These are phyloP conservation scores for Aramus guarauna DNA, from an alignment of 2,113 vertebrate genomes.

Conservation along the genomic window DNA sequence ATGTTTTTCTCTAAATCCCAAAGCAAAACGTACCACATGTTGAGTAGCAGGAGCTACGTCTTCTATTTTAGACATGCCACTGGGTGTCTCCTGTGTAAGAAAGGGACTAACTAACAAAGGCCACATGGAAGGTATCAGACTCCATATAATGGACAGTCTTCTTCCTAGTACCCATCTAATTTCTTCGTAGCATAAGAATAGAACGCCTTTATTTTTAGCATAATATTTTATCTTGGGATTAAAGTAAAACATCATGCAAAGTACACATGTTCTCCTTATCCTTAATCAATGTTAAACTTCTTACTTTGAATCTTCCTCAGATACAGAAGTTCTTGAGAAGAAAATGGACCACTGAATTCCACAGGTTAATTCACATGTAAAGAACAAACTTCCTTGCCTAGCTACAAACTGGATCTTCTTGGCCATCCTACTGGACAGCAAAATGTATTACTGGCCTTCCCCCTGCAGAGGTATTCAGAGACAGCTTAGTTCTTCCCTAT, in stretches of 20 bases:
- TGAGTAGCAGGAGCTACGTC: not conserved
- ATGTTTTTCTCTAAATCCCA: not conserved
- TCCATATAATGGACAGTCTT: not conserved
- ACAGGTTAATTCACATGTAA: not conserved
- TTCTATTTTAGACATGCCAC: not conserved
- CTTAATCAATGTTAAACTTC: not conserved
- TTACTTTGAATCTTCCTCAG: not conserved
- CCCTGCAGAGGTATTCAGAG: not conserved
- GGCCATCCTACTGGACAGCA: not conserved
- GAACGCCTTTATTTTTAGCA: not conserved
- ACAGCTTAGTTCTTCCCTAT: not conserved
- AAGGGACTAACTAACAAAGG: not conserved
- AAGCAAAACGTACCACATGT: not conserved
- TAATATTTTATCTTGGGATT: not conserved
- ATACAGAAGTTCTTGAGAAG: not conserved
- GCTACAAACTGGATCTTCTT: not conserved
- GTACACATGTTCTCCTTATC: not conserved
- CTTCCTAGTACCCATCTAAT: not conserved
- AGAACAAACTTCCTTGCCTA: not conserved
- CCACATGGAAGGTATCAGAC: not conserved
- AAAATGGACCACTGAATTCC: not conserved
- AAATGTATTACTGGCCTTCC: not conserved
- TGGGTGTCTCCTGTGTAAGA: not conserved
- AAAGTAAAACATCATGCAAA: not conserved
- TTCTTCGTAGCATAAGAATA: not conserved